phyloP scores from a whole-genome alignment of 2,797 vertebrate genomes.

The Helarctos malayanus region DNA sequence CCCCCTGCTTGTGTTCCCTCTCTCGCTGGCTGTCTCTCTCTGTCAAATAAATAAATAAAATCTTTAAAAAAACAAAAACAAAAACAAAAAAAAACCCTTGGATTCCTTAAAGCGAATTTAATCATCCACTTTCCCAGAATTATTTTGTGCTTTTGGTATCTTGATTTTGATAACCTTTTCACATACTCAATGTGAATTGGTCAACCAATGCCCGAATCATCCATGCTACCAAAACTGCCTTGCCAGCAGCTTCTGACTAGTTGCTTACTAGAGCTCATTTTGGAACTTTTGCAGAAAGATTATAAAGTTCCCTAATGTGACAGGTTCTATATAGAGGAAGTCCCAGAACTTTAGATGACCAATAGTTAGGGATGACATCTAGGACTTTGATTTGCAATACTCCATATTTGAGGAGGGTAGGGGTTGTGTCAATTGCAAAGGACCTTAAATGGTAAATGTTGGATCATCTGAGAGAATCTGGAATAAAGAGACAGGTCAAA shows the following conservation, averaged over 20 bases:
- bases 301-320: background rate
- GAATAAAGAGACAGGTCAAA: background rate
- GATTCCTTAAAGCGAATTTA: conserved; percentile 3
- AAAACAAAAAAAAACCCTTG: background rate
- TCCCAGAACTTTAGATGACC: background rate
- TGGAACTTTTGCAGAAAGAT: background rate
- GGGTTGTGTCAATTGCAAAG: background rate
- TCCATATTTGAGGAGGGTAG: background rate
- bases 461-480: conserved; percentile 40
- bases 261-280: background rate
- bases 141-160: background rate
- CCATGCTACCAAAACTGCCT: background rate
- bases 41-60: too few relatives aligned
- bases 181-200: background rate
- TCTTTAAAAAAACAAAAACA: too few relatives aligned
- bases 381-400: background rate
- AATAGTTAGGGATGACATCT: background rate
- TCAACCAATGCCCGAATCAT: background rate
- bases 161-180: background rate
- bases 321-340: background rate
- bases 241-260: background rate
- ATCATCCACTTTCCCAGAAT: background rate
- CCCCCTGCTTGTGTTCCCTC: too few relatives aligned
- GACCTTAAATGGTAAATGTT: conserved; percentile 17
- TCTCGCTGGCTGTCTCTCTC: too few relatives aligned